Conservation (phyloP, 2,888 invertebrate species). For the Trissolcus brochymenae region DNA sequence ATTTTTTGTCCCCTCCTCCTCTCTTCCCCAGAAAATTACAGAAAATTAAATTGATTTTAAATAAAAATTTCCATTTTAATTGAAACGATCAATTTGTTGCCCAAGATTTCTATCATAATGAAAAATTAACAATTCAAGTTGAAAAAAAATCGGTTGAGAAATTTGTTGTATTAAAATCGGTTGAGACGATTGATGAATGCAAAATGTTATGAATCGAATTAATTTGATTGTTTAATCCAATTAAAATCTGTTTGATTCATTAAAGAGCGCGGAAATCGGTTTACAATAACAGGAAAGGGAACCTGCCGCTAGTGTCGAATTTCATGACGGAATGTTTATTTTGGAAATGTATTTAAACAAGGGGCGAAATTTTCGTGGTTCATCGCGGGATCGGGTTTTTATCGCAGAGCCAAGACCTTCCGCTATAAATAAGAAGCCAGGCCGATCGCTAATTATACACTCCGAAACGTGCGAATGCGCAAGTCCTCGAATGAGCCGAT, state of each 20-base stretch:
- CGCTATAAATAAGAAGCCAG: slow-evolving; percentile 70
- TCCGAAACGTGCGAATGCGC: slow-evolving; percentile 59
- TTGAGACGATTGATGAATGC: no score
- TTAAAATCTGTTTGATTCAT: no score
- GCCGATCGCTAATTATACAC: slow-evolving; percentile 73
- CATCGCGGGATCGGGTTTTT: slow-evolving; percentile 28
- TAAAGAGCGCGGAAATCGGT: background rate
- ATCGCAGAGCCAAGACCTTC: slow-evolving; percentile 69
- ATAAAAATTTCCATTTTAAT: background rate
- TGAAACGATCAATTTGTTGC: no score
- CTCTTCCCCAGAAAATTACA: no score
- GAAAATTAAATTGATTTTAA: background rate
- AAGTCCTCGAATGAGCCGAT: slow-evolving; percentile 40
- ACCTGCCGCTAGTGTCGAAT: background rate
- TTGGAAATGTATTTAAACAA: slow-evolving; percentile 24
- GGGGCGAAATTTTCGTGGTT: slow-evolving; percentile 28
- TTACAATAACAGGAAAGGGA: background rate
- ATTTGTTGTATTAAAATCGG: no score
- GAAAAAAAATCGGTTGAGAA: no score
- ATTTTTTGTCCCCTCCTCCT: background rate
- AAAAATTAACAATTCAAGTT: no score
- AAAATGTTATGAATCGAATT: no score
- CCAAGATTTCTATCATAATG: no score
- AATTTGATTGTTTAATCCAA: no score
- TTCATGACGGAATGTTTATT: slow-evolving; percentile 26